Base-by-base conservation (phyloP, 2,797 vertebrate genomes). In the Alcedo atthis region DNA sequence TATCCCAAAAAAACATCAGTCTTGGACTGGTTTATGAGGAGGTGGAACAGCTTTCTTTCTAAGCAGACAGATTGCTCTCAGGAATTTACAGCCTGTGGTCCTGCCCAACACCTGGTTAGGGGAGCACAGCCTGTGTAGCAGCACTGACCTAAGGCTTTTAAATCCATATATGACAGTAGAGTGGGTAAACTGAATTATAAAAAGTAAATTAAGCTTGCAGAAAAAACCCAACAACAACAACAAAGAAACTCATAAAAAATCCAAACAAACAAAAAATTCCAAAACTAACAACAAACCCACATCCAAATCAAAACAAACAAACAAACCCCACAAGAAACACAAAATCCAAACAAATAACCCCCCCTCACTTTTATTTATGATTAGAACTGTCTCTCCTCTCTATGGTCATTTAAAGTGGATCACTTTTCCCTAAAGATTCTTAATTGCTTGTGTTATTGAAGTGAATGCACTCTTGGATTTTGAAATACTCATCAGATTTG, bases 81-180 rank as follows among this genome's bases (percentile, higher is more conserved):
- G 68, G 63, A 81, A 92, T 92, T 90, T 88, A 88, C 70, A 84
- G 78, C 57, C 83, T 45, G 57, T 70, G 49, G 48, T 81, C 63
- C 76, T 81, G 64, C 81, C 80, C 74, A 61, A 77, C 77, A 90
- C 80, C 86, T 76, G 80, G 80, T 83, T 84, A 87, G 68, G 82
- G 70, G 87, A 86, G 57, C 42, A 32, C 30, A 69, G 20, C 49
- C 22, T 19, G 35, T 62, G 70, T 37, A 87, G 61, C 80, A 84
- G 87, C 75, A 54, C 12, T 87, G 85, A 88, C 57, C 45, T 12
- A 76, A 42, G 32, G 74, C 57, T 67, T 86, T 81, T 84, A 90
- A 93, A 90, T 73, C 37, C 61, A 61, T 8, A 8, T 22, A 42
- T 6, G 53, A 68, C 42, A 87, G 82, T 35, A 85, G 71, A 57